Conservation (phyloP, 53 echinoderm and acorn worm genomes). For the Holothuria scabra region DNA sequence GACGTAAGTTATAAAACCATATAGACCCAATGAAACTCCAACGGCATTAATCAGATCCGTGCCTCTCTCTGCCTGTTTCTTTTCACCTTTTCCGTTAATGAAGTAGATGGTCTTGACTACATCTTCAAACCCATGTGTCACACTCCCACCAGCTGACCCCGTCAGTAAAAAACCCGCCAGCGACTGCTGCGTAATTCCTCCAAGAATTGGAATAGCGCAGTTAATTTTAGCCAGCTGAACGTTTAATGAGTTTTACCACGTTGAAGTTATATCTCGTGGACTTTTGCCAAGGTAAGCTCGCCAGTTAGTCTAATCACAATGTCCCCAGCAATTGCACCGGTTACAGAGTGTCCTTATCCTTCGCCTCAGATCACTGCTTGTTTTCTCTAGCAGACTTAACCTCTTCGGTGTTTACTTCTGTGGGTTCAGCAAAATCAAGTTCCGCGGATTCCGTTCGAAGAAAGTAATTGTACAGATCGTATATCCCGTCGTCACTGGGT, state of each 20-base stretch:
- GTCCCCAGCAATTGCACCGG: slow-evolving; percentile 7
- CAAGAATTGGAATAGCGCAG: slow-evolving; percentile 43
- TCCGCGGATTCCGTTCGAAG: neutral
- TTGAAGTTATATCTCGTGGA: slow-evolving; percentile 25
- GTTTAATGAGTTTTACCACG: slow-evolving; percentile 30
- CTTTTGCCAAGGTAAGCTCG: slow-evolving; percentile 32
- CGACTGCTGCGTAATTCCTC: slow-evolving; percentile 44
- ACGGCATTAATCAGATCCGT: slow-evolving; percentile 38
- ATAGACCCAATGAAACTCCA: slow-evolving; percentile 45
- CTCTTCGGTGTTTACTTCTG: slow-evolving; percentile 2
- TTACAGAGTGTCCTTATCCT: slow-evolving; percentile 15
- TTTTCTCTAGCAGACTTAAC: slow-evolving; percentile 25
- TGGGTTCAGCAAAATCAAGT: neutral
- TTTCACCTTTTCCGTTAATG: slow-evolving; percentile 27
- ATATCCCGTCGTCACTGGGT: slow-evolving; percentile 4
- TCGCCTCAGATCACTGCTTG: slow-evolving; percentile 7
- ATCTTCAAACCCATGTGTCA: slow-evolving; percentile 36
- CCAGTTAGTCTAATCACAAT: neutral
- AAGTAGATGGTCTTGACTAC: slow-evolving; percentile 35
- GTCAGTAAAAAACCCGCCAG: slow-evolving; percentile 24
- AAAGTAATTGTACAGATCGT: neutral
- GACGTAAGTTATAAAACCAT: slow-evolving; percentile 35
- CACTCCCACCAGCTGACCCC: slow-evolving; percentile 46
- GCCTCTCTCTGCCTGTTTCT: neutral
- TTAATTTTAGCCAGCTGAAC: slow-evolving; percentile 14